phyloP scores from a whole-genome alignment of 2,888 invertebrate species.

The Scrobipalpa atriplicella region DNA sequence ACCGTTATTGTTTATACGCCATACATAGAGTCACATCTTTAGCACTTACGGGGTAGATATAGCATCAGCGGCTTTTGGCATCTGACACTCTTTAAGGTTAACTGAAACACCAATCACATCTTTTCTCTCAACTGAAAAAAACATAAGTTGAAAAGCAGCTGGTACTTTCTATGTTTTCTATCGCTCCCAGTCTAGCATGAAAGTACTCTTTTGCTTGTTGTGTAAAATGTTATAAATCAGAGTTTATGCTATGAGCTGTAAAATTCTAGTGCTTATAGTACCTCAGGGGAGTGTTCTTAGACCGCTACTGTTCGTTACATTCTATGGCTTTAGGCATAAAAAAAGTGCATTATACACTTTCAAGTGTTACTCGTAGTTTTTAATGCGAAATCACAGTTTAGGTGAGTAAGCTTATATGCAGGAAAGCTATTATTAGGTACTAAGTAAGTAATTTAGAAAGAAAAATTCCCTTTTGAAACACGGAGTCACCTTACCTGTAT shows the following conservation, averaged over 20 bases:
- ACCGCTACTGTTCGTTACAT: neutral
- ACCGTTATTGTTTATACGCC: no score
- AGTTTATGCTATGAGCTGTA: conserved; percentile 1
- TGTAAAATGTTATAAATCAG: neutral
- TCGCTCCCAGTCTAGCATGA: no score
- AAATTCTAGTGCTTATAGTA: neutral
- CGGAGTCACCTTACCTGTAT: no score
- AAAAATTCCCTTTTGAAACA: no score
- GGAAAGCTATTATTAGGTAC: neutral
- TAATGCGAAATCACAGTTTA: neutral
- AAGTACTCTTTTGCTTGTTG: neutral
- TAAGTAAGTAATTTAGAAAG: neutral
- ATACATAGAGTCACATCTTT: no score
- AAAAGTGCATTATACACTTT: neutral
- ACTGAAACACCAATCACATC: neutral
- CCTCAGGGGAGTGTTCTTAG: neutral
- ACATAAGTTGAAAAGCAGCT: neutral
- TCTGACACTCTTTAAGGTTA: no score
- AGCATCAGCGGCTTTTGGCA: no score
- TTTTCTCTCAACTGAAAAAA: neutral
- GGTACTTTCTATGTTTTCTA: no score
- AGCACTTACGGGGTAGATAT: no score
- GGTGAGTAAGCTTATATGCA: neutral
- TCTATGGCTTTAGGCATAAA: neutral
- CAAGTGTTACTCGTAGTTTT: no score